phyloP scores from a whole-genome alignment of 2,113 vertebrate species.

The Rhagologus leucostigma region DNA sequence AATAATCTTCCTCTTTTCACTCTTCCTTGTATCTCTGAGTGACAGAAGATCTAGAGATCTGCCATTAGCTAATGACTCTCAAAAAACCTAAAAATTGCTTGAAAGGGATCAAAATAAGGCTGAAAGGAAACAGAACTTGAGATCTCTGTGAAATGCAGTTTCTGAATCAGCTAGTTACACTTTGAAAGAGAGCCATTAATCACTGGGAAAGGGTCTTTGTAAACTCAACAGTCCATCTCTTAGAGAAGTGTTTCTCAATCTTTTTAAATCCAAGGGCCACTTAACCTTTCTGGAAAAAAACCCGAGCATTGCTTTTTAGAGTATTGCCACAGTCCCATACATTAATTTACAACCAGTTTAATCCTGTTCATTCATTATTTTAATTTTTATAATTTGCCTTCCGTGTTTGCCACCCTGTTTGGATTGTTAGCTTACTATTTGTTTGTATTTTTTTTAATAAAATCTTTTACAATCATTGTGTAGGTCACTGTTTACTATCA shows the following conservation, averaged over 20 bases:
- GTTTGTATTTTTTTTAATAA: not conserved
- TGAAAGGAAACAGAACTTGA: not conserved
- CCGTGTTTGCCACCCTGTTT: not conserved
- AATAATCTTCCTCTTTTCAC: not conserved
- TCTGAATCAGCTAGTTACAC: not conserved
- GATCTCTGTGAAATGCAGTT: not conserved
- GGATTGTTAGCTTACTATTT: not conserved
- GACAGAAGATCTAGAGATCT: not conserved
- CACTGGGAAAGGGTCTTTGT: not conserved
- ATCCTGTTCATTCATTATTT: not conserved
- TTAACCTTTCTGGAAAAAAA: not conserved
- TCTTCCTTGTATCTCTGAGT: not conserved
- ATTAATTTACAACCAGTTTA: not conserved
- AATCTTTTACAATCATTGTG: not conserved
- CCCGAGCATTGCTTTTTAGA: not conserved
- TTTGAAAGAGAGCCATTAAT: not conserved
- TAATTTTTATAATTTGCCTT: not conserved
- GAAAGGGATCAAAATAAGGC: not conserved
- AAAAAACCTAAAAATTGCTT: not conserved
- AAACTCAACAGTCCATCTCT: not conserved
- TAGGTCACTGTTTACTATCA: not conserved
- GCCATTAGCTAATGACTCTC: not conserved
- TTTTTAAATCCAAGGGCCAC: not conserved
- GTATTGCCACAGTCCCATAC: not conserved
- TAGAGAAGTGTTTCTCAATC: not conserved